These are phyloP conservation scores for Oreortyx pictus DNA, from an alignment of 2,797 vertebrate species.

Conservation along the genomic window DNA sequence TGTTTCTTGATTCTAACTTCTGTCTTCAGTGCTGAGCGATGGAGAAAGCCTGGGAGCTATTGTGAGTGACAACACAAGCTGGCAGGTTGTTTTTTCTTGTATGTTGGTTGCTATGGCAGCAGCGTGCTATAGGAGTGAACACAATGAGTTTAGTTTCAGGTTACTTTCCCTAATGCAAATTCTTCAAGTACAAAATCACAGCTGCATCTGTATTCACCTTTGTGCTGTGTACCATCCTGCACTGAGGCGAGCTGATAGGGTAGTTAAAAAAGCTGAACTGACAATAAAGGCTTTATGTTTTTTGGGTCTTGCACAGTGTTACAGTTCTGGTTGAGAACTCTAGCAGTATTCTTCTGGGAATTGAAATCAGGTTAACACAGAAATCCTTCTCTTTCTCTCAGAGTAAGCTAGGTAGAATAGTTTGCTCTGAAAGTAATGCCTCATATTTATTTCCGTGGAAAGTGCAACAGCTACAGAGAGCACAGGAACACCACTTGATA, in stretches of 20 bases:
- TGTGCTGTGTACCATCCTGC: background rate
- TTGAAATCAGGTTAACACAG: background rate
- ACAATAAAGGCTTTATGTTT: background rate
- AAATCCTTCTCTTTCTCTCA: slow-evolving; percentile 19
- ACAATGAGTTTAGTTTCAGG: slow-evolving; percentile 8
- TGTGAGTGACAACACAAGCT: slow-evolving; percentile 13
- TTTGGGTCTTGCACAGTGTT: background rate
- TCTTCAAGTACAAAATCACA: background rate
- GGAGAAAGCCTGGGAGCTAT: background rate
- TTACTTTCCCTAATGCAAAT: background rate
- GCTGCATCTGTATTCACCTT: background rate
- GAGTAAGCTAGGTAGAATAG: background rate
- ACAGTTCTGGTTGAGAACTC: background rate
- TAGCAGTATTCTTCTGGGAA: background rate
- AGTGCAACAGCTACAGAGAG: no score
- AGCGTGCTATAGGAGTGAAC: background rate
- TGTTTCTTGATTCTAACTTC: background rate
- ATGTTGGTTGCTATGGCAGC: slow-evolving; percentile 54
- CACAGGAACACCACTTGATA: no score
- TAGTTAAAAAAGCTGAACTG: background rate
- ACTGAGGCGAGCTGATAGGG: background rate
- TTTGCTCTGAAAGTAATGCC: no score
- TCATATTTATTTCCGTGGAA: no score
- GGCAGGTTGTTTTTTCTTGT: background rate
- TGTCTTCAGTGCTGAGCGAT: background rate